A percentile compares a stretch with the other conserved stretches of the same genome.
phyloP scores from a whole-genome alignment of 2,888 invertebrate species.

The Drosophila siamana region DNA sequence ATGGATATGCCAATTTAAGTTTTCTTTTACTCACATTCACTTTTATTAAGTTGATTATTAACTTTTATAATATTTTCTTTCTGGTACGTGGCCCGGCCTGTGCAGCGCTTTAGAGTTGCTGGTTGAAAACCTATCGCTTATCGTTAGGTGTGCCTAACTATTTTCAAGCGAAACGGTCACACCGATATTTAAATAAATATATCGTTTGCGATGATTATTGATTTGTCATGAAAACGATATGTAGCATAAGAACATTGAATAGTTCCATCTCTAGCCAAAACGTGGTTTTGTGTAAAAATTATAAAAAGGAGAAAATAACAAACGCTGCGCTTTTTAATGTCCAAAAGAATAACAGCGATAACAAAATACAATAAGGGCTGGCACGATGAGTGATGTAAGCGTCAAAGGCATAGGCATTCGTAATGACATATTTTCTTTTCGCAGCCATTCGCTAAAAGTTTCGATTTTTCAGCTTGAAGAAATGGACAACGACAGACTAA shows the following conservation, averaged over 20 bases:
- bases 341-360: constrained; percentile 23
- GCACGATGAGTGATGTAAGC: constrained; percentile 80
- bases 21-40: constrained; percentile 36
- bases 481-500: constrained; percentile 75
- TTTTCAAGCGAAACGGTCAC: not conserved
- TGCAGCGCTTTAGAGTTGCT: constrained; percentile 46
- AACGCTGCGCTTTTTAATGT: constrained; percentile 38
- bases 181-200: not conserved
- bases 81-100: constrained; percentile 78
- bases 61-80: constrained; percentile 46
- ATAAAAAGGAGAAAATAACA: constrained; percentile 27
- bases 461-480: constrained; percentile 59
- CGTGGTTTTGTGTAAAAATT: constrained; percentile 57
- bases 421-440: no score
- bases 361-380: constrained; percentile 38
- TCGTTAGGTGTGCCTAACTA: not conserved
- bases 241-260: constrained; percentile 3
- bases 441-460: not conserved
- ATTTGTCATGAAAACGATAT: constrained; percentile 5
- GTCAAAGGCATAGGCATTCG: not conserved
- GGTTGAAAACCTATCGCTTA: not conserved
- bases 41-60: constrained; percentile 16
- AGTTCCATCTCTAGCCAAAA: constrained; percentile 49
- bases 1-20: not conserved
- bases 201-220: constrained; percentile 17